Conservation (phyloP, 1,140 invertebrate genomes). For the Planococcus citri region DNA sequence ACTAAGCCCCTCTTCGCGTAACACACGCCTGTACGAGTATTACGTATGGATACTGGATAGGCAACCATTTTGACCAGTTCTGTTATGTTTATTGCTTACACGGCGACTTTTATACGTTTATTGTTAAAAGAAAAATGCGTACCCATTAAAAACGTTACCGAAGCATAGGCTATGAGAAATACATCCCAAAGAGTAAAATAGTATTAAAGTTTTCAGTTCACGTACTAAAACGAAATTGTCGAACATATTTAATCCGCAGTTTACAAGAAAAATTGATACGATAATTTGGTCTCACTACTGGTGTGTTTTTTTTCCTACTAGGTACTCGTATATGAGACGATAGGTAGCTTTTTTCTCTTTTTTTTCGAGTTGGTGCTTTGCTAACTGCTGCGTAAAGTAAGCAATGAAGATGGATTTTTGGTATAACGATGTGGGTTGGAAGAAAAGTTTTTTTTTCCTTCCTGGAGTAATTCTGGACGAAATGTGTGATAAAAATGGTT, state of each 20-base stretch:
- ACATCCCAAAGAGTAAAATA: not conserved
- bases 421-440: too few species aligned
- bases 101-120: conserved; percentile 18
- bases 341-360: too few species aligned
- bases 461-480: too few species aligned
- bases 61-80: conserved; percentile 10
- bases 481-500: too few species aligned
- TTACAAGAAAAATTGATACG: conserved; percentile 7
- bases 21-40: not conserved
- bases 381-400: too few species aligned
- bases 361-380: too few species aligned
- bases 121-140: conserved; percentile 17
- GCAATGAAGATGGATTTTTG: too few species aligned
- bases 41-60: conserved; percentile 14
- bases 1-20: not conserved
- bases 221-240: conserved; percentile 6
- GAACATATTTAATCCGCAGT: conserved; percentile 1
- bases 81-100: conserved; percentile 19
- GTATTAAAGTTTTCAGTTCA: conserved; percentile 7
- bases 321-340: too few species aligned
- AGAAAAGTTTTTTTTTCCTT: too few species aligned
- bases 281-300: not conserved
- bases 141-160: conserved; percentile 16
- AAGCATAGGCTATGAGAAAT: not conserved
- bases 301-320: not conserved